phyloP scores from a whole-genome alignment of 2,113 vertebrate genomes.

The Cynocephalus volans region DNA sequence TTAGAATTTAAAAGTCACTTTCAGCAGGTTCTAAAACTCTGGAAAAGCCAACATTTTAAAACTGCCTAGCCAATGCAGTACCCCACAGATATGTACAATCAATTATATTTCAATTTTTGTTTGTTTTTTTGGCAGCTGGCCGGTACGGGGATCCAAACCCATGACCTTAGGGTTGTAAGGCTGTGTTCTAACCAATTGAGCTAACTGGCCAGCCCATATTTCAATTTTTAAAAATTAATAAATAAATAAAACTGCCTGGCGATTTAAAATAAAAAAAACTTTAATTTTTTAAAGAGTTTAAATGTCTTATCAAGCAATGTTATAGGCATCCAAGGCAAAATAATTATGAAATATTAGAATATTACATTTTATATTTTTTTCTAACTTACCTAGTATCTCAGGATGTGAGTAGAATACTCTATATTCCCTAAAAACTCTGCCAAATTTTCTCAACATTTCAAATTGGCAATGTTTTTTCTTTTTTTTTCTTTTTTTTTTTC shows the following conservation, averaged over 20 bases:
- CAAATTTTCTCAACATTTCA: slow-evolving; percentile 57
- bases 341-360: slow-evolving; percentile 41
- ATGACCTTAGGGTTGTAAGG: too few relatives aligned
- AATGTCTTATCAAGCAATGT: background rate
- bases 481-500: slow-evolving; percentile 61
- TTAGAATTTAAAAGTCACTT: slow-evolving; percentile 52
- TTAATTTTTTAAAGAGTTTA: slow-evolving; percentile 10
- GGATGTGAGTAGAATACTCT: background rate
- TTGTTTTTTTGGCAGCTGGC: too few relatives aligned
- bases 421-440: background rate
- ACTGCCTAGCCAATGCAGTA: background rate
- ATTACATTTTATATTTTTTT: slow-evolving; percentile 54
- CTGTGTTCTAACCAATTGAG: too few relatives aligned
- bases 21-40: background rate
- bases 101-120: too few relatives aligned
- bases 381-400: slow-evolving; percentile 7
- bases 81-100: too few relatives aligned
- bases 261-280: background rate
- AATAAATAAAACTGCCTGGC: background rate
- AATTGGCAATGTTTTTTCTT: slow-evolving; percentile 47
- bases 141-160: too few relatives aligned
- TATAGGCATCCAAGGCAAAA: background rate
- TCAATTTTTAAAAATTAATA: too few relatives aligned
- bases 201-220: too few relatives aligned
- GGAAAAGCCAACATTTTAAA: slow-evolving; percentile 37